Conservation (phyloP, 2,797 vertebrate species). For the Liasis olivaceus region DNA sequence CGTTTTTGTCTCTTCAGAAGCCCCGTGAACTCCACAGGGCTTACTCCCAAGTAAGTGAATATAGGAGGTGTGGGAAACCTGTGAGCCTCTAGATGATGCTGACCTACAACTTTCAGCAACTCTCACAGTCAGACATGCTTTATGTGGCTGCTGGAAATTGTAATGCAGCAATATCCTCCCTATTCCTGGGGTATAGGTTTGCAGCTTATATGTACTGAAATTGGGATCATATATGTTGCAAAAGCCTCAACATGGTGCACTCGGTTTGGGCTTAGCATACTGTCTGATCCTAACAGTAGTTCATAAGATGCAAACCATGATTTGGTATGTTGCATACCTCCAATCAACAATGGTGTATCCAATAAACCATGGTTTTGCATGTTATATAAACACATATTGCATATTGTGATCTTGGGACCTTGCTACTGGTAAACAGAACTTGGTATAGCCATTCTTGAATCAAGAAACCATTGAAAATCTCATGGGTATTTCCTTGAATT, state of each 20-base stretch:
- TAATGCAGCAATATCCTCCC: not conserved
- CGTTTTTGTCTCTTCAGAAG: not conserved
- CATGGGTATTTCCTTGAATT: not conserved
- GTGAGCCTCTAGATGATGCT: not conserved
- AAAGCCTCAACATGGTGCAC: not conserved
- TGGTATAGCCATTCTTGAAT: not conserved
- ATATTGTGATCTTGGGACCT: not conserved
- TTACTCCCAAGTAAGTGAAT: not conserved
- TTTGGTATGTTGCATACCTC: no score
- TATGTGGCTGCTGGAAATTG: not conserved
- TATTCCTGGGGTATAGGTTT: not conserved
- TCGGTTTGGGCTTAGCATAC: no score
- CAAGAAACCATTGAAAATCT: not conserved
- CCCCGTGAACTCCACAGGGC: not conserved
- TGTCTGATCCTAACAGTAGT: no score
- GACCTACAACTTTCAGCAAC: not conserved
- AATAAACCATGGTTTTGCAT: not conserved
- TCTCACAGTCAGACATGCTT: not conserved
- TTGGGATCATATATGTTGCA: not conserved
- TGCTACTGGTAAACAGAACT: not conserved
- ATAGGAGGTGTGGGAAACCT: not conserved
- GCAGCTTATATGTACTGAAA: not conserved
- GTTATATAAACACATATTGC: not conserved
- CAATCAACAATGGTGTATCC: not conserved
- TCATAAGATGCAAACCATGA: no score